These are phyloP conservation scores for Brenthis ino DNA, from an alignment of 2,888 invertebrate genomes.

Conservation along the genomic window DNA sequence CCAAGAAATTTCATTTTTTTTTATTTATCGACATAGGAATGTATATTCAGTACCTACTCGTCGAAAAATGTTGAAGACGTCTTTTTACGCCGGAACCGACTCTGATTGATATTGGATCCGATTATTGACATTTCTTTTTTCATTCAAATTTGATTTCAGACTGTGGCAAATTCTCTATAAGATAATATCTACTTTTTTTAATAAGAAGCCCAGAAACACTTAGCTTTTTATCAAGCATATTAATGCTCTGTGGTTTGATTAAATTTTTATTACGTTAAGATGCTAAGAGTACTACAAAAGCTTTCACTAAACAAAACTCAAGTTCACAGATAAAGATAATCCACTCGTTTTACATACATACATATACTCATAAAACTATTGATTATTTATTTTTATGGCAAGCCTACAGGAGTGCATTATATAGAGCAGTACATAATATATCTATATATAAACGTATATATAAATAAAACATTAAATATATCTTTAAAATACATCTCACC, in stretches of 20 bases:
- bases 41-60: conserved; percentile 18
- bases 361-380: too few species aligned
- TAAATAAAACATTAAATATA: background rate
- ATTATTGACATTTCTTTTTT: conserved; percentile 58
- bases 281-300: too few species aligned
- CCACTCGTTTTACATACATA: too few species aligned
- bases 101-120: conserved; percentile 65
- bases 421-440: background rate
- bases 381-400: too few species aligned
- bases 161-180: conserved; percentile 52
- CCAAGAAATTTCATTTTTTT: conserved; percentile 30
- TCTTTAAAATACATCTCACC: conserved; percentile 1
- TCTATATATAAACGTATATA: background rate
- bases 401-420: too few species aligned
- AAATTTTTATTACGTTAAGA: conserved; percentile 1
- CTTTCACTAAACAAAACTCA: too few species aligned
- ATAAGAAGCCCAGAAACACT: background rate
- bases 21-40: conserved; percentile 26
- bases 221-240: background rate
- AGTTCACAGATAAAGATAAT: background rate
- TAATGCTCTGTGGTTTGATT: background rate
- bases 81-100: conserved; percentile 48
- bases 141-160: conserved; percentile 53
- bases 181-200: conserved; percentile 35
- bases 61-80: conserved; percentile 44